These are phyloP conservation scores for Unio pictorum DNA, from an alignment of 2,888 invertebrate species.

Conservation along the genomic window DNA sequence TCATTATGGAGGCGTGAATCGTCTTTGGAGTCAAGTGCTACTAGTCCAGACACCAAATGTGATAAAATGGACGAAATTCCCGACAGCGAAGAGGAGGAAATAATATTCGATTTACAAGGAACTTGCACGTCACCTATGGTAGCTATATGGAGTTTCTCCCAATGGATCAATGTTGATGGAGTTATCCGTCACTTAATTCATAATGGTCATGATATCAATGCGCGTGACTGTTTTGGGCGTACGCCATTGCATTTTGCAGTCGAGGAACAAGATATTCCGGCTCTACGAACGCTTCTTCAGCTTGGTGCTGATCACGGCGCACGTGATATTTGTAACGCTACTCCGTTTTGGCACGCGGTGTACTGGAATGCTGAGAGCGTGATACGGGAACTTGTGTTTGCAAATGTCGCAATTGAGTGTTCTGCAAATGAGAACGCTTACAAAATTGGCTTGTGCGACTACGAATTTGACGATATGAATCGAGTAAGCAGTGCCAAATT, in stretches of 20 bases:
- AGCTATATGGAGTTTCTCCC: constrained; percentile 29
- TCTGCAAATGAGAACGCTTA: constrained; percentile 26
- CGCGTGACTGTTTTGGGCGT: constrained; percentile 19
- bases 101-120: neutral
- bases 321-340: constrained; percentile 23
- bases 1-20: no score
- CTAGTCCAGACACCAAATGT: no score
- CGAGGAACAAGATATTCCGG: constrained; percentile 29
- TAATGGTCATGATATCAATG: constrained; percentile 21
- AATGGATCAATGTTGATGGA: constrained; percentile 30
- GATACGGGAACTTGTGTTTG: constrained; percentile 32
- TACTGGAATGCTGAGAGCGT: constrained; percentile 37
- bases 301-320: constrained; percentile 25
- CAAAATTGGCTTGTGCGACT: constrained; percentile 24
- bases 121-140: constrained; percentile 13
- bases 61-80: neutral
- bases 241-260: constrained; percentile 31
- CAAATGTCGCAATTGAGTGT: constrained; percentile 28
- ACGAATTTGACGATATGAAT: neutral
- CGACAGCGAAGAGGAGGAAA: neutral
- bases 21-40: no score
- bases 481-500: neutral
- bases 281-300: constrained; percentile 22
- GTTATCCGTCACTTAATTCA: constrained; percentile 15
- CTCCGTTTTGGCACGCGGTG: constrained; percentile 37